These are phyloP conservation scores for Diorhabda sublineata DNA, from an alignment of 1,140 invertebrate genomes.

Conservation along the genomic window DNA sequence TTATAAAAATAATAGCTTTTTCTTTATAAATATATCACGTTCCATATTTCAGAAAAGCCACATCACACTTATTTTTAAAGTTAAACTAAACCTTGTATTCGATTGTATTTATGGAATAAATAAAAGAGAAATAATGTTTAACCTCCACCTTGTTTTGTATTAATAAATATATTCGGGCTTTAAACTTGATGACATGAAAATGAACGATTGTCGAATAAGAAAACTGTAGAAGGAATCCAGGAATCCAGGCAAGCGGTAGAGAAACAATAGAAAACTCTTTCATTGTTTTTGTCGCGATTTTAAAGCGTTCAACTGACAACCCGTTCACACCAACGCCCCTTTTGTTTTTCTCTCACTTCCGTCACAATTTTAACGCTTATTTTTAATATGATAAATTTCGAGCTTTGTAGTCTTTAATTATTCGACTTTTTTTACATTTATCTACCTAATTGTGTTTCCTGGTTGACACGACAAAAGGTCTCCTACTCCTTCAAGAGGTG, in stretches of 20 bases:
- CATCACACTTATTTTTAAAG: no score
- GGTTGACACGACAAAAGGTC: conserved; percentile 39
- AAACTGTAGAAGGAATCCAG: conserved; percentile 22
- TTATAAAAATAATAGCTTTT: no score
- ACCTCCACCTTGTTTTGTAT: no score
- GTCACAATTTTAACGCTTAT: conserved; percentile 45
- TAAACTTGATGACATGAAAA: conserved; percentile 36
- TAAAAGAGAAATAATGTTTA: no score
- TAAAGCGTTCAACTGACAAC: conserved; percentile 43
- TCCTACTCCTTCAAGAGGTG: conserved; percentile 38
- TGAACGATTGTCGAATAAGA: conserved; percentile 42
- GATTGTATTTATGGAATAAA: no score
- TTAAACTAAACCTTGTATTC: no score
- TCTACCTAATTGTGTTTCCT: conserved; percentile 49
- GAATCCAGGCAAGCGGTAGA: conserved; percentile 23
- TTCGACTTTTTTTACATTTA: conserved; percentile 48
- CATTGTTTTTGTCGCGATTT: conserved; percentile 45
- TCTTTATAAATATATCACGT: no score
- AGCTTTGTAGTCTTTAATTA: conserved; percentile 48
- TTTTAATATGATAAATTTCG: conserved; percentile 49
- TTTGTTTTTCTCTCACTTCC: conserved; percentile 47
- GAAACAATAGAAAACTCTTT: conserved; percentile 46
- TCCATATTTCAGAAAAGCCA: no score
- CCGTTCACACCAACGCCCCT: conserved; percentile 37
- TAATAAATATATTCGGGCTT: conserved; percentile 18